Conservation (phyloP, 2,888 invertebrate species). For the Germaria angustata region DNA sequence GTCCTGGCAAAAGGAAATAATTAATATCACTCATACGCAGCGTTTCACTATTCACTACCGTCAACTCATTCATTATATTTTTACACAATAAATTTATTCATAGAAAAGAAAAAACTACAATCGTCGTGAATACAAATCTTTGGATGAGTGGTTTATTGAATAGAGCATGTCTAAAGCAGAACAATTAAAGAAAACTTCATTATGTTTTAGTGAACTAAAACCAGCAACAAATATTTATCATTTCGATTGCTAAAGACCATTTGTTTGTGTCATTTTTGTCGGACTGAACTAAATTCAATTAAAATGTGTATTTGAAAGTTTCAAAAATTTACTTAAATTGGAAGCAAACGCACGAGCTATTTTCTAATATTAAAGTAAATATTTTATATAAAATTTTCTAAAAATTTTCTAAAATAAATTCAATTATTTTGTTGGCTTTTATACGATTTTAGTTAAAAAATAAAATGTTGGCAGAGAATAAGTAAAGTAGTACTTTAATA, state of each 20-base stretch:
- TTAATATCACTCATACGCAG: constrained; percentile 65
- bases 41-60: constrained; percentile 18
- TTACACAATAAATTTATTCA: neutral
- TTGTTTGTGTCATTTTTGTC: constrained; percentile 15
- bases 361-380: too few species aligned
- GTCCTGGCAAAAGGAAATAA: constrained; percentile 52
- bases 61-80: constrained; percentile 4
- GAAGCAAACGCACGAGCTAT: neutral
- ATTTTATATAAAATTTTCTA: too few species aligned
- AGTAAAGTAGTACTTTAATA: too few species aligned
- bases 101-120: neutral
- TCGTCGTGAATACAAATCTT: constrained; percentile 29
- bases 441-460: too few species aligned
- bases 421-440: too few species aligned
- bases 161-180: constrained; percentile 16
- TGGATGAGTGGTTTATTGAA: constrained; percentile 13
- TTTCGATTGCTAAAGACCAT: neutral
- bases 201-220: neutral
- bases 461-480: too few species aligned
- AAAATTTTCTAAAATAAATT: too few species aligned
- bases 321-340: neutral
- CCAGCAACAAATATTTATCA: neutral
- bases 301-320: neutral
- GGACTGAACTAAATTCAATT: neutral
- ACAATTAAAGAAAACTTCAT: constrained; percentile 16